Evolutionary conservation across 2,113 vertebrate genomes (phyloP).

Genomic region (Thamnaconus septentrionalis): DNA sequence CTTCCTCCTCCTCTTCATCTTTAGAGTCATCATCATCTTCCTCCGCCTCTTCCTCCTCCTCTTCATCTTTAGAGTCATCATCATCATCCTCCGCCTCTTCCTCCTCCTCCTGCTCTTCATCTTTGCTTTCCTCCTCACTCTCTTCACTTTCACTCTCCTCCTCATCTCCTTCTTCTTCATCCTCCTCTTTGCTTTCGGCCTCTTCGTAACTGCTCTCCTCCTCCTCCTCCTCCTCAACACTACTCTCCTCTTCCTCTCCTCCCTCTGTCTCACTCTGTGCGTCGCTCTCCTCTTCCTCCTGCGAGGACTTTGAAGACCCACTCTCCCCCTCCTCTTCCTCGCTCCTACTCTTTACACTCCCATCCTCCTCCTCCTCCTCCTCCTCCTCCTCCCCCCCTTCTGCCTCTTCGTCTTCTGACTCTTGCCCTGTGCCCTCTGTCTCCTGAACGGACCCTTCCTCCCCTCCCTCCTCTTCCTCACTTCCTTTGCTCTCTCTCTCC

Average conservation of each 20-base stretch:
- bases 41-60: background rate
- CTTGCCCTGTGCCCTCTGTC: conserved; percentile 20
- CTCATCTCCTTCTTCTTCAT: background rate
- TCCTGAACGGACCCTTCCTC: conserved; percentile 24
- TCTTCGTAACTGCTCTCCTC: background rate
- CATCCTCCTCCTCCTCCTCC: too few relatives aligned
- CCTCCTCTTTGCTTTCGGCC: background rate
- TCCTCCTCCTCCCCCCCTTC: background rate
- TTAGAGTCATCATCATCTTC: background rate
- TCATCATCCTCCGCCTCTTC: background rate
- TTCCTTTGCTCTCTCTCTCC: conserved; percentile 20
- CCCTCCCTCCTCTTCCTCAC: conserved; percentile 22
- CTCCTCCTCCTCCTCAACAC: background rate
- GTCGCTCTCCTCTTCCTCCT: conserved; percentile 18
- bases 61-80: background rate
- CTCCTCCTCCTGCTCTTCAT: background rate
- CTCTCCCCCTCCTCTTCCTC: conserved; percentile 16
- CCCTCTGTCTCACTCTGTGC: conserved; percentile 12
- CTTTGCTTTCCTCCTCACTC: background rate
- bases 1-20: conserved; percentile 3
- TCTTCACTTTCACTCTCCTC: conserved; percentile 11
- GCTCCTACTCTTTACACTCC: background rate
- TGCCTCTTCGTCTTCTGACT: conserved; percentile 17
- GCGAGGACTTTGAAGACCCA: conserved; percentile 23
- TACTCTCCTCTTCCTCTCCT: conserved; percentile 5